phyloP scores from a whole-genome alignment of 2,113 vertebrate genomes.

The Brachionichthys hirsutus region DNA sequence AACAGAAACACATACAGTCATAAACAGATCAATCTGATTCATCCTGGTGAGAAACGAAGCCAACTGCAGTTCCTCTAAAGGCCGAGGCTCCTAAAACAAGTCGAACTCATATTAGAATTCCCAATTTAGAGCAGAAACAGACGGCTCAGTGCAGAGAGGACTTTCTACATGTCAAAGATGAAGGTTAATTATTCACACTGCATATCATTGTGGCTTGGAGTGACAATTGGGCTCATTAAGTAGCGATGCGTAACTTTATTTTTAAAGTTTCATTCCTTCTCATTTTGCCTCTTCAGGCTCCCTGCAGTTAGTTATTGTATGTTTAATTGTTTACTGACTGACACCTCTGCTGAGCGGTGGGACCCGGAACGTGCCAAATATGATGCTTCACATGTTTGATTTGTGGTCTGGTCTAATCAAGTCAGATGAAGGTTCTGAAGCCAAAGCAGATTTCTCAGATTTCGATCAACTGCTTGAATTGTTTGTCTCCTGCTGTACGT shows the following conservation, averaged over 20 bases:
- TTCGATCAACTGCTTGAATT: too few species aligned
- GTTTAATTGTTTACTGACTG: too few species aligned
- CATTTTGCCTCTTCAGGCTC: slow-evolving; percentile 9
- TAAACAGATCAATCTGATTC: too few species aligned
- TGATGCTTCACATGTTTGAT: slow-evolving; percentile 51
- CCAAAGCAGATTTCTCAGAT: too few species aligned
- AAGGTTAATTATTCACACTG: slow-evolving; percentile 41
- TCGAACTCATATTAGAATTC: too few species aligned
- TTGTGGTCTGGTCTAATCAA: slow-evolving; percentile 47
- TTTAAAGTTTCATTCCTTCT: slow-evolving; percentile 10
- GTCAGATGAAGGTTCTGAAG: slow-evolving; percentile 17
- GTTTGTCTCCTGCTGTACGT: slow-evolving; percentile 61
- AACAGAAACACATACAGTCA: too few species aligned
- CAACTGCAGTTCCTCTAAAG: too few species aligned
- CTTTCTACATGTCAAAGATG: slow-evolving; percentile 43
- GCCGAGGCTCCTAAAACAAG: too few species aligned
- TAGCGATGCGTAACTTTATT: slow-evolving; percentile 30
- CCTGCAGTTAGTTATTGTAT: background rate
- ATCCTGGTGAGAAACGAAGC: too few species aligned
- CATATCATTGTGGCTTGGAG: slow-evolving; percentile 54
- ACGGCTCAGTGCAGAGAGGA: slow-evolving; percentile 15
- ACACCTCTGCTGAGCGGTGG: too few species aligned
- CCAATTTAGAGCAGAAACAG: too few species aligned
- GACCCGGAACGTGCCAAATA: slow-evolving; percentile 51
- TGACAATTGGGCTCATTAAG: slow-evolving; percentile 33